Conservation (phyloP, 2,888 invertebrate species). For the Thymelicus lineola region DNA sequence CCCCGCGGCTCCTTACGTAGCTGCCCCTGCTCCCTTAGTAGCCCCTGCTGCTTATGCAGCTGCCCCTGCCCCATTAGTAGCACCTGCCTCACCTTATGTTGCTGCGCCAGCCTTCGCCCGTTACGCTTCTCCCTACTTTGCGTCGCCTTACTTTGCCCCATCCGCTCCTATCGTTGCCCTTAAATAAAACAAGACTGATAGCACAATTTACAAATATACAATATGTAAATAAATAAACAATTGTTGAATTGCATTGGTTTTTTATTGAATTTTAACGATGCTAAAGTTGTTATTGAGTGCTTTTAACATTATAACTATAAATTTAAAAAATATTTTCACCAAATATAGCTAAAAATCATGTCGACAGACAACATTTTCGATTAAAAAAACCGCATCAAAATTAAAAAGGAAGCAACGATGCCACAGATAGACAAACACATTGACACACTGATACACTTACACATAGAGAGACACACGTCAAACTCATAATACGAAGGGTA, state of each 20-base stretch:
- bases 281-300: too few species aligned
- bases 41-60: slow-evolving; percentile 56
- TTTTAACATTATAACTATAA: too few species aligned
- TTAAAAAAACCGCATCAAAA: too few species aligned
- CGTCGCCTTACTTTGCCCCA: slow-evolving; percentile 57
- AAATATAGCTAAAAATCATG: too few species aligned
- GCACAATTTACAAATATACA: slow-evolving; percentile 1
- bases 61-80: slow-evolving; percentile 38
- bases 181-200: slow-evolving; percentile 46
- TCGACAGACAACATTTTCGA: too few species aligned
- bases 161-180: slow-evolving; percentile 68
- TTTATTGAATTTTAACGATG: not conserved
- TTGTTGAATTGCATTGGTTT: slow-evolving; percentile 11
- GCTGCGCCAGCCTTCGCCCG: not conserved
- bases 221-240: slow-evolving; percentile 34
- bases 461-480: too few species aligned
- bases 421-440: too few species aligned
- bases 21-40: slow-evolving; percentile 60
- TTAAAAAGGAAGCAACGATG: too few species aligned
- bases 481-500: too few species aligned
- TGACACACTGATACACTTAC: too few species aligned
- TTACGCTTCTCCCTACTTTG: slow-evolving; percentile 44
- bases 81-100: not conserved
- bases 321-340: too few species aligned
- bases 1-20: slow-evolving; percentile 51